Evolutionary conservation across 2,888 invertebrate genomes (phyloP), one percentile per base, ranked within the genome.

Genomic region (Sipha maydis): DNA sequence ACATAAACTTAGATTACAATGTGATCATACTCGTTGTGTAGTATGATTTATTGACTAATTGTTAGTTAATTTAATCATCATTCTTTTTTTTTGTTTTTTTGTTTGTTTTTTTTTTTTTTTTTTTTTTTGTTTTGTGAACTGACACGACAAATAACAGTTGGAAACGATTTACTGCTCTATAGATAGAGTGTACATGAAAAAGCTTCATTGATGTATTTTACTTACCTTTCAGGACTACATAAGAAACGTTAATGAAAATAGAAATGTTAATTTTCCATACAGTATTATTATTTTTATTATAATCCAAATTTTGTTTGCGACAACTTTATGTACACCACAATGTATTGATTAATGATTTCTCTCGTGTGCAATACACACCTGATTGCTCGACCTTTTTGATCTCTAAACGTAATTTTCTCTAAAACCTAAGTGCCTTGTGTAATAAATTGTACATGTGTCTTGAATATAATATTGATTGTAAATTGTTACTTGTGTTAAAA

Each of bases 391-490:
- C 54, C 25, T 56, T 67, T 80, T 88, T 88, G 86, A 88, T 88
- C 86, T 88, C 86, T 88, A 73, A 85, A 80, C 19, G 21, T 56
- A 86, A 79, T 78, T 78, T 77, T 71, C 8, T 79, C 34, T 85
- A 79, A 88, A 88, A 80, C 75, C 31, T 88, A 80, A 88, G 79
- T 88, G 80, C 75, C 86, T 88, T 86, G 56, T 79, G 38, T 61
- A 75, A 71, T 79, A 4, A n/a, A 79, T 41, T 71, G 71, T 28
- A 71, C 61, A 8, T 75, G n/a, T 61, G 25, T 80, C 25, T 88
- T 61, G 56, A 73, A 80, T 79, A 82, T 2, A 2, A 88, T 73
- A 41, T 25, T 0, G 11, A 61, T 41, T 84, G 41, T 76, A 76
- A 28, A 76, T 76, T 21, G 76, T 61, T 48, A 76, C 4, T 28